Evolutionary conservation across 2,113 vertebrate species (phyloP).

Genomic region (Oceanites oceanicus): DNA sequence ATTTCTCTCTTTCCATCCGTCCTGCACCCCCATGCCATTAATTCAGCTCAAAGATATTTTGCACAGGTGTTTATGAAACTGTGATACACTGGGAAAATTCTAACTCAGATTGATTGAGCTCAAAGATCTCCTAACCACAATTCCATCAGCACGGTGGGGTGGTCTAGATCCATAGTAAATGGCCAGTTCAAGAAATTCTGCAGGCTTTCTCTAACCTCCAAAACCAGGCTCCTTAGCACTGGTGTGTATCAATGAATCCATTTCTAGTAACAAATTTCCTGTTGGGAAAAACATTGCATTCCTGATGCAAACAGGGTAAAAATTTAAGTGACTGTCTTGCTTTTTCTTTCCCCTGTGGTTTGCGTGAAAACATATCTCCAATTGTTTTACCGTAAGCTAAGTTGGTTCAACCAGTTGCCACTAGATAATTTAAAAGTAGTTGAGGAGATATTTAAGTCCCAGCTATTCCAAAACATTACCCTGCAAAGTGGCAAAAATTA

Average conservation of each 20-base stretch:
- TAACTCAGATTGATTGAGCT: conserved; percentile 14
- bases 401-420: not conserved
- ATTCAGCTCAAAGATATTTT: conserved; percentile 51
- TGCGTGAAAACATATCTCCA: not conserved
- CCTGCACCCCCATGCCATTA: not conserved
- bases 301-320: not conserved
- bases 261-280: not conserved
- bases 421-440: not conserved
- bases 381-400: not conserved
- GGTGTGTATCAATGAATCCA: not conserved
- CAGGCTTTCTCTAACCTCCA: not conserved
- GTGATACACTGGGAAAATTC: conserved; percentile 57
- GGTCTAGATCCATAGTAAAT: conserved; percentile 7
- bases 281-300: not conserved
- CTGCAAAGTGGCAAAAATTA: not conserved
- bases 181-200: not conserved
- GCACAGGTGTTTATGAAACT: conserved; percentile 53
- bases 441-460: not conserved
- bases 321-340: not conserved
- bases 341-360: not conserved
- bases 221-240: not conserved
- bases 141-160: conserved; percentile 3
- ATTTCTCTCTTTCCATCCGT: not conserved
- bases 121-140: conserved; percentile 2
- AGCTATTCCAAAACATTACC: not conserved